phyloP scores from a whole-genome alignment of 1,140 invertebrate species.

The Cyrtorhinus lividipennis region DNA sequence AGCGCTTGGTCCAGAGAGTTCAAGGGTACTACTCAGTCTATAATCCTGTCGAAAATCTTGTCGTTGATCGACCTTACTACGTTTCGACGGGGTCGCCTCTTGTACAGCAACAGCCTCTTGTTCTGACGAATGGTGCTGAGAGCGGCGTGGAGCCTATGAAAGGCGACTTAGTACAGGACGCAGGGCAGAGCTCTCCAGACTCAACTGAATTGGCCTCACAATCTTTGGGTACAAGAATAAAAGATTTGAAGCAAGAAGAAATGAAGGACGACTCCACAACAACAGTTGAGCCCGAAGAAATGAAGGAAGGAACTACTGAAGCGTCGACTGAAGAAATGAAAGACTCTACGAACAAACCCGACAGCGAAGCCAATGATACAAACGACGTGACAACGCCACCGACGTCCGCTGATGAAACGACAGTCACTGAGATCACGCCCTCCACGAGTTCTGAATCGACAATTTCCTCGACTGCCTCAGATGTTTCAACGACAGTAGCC shows the following conservation, averaged over 20 bases:
- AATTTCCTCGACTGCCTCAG: not conserved
- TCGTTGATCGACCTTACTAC: slow-evolving; percentile 13
- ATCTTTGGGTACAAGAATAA: not conserved
- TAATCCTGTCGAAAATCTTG: slow-evolving; percentile 24
- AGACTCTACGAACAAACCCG: not conserved
- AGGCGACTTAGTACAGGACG: not conserved
- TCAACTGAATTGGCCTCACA: not conserved
- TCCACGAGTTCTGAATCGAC: not conserved
- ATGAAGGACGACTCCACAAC: not conserved
- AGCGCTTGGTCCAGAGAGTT: slow-evolving; percentile 26
- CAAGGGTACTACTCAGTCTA: slow-evolving; percentile 28
- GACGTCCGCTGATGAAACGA: not conserved
- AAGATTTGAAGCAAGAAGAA: not conserved
- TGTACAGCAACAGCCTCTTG: not conserved
- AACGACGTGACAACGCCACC: not conserved
- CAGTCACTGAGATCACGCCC: not conserved
- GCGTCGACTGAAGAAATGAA: slow-evolving; percentile 1
- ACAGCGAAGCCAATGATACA: not conserved
- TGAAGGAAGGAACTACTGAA: not conserved
- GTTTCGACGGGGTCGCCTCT: not conserved
- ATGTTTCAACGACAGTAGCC: not conserved
- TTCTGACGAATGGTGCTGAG: not conserved
- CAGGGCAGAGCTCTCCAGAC: not conserved
- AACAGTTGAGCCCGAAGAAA: not conserved
- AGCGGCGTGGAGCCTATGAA: not conserved